Evolutionary conservation across 1,140 invertebrate species (phyloP).

Genomic region (Rhizoglyphus robini): DNA sequence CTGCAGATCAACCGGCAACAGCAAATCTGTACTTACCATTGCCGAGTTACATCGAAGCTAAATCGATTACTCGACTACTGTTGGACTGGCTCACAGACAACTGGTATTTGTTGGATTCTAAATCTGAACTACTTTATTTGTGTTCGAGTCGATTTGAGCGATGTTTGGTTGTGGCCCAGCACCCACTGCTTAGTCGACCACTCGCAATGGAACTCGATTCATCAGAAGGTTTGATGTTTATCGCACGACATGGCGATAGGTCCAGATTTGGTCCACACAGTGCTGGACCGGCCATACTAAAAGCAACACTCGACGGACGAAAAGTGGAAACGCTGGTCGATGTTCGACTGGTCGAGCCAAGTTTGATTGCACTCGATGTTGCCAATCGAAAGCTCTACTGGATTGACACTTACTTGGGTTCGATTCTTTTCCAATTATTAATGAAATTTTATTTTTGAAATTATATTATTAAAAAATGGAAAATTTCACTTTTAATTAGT

Average conservation of each 20-base stretch:
- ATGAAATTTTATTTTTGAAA: neutral
- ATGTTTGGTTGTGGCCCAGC: neutral
- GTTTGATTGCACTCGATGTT: neutral
- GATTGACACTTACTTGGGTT: conserved; percentile 4
- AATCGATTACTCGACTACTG: neutral
- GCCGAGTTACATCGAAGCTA: neutral
- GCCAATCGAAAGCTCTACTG: neutral
- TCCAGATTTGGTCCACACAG: neutral
- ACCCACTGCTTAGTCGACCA: neutral
- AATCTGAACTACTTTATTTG: neutral
- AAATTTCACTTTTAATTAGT: too few species aligned
- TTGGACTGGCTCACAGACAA: neutral
- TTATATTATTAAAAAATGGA: too few species aligned
- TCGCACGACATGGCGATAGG: neutral
- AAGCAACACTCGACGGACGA: neutral
- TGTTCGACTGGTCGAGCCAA: neutral
- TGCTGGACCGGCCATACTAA: neutral
- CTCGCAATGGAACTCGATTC: neutral
- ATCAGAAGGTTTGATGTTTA: neutral
- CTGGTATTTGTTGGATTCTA: neutral
- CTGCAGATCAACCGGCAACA: too few species aligned
- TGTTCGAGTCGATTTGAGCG: neutral
- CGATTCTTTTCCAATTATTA: neutral
- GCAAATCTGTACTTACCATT: neutral
- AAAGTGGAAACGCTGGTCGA: neutral